phyloP scores from a whole-genome alignment of 2,888 invertebrate genomes.

The Diloba caeruleocephala region DNA sequence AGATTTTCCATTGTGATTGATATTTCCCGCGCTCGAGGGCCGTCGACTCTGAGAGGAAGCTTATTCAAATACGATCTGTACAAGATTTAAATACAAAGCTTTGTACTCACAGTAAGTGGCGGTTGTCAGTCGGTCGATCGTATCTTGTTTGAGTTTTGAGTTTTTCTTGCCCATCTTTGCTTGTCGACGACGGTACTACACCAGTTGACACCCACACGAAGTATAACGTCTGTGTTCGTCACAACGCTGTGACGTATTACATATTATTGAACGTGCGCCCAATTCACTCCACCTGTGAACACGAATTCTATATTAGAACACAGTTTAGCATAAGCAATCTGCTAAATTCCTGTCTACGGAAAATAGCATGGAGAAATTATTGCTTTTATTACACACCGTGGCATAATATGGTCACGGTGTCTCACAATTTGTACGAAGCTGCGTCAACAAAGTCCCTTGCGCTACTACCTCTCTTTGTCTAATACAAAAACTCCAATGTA shows the following conservation, averaged over 20 bases:
- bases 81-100: slow-evolving; percentile 11
- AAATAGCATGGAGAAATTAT: slow-evolving; percentile 18
- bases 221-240: slow-evolving; percentile 57
- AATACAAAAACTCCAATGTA: slow-evolving; percentile 50
- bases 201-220: slow-evolving; percentile 58
- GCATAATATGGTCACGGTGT: slow-evolving; percentile 59
- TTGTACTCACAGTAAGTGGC: slow-evolving; percentile 97
- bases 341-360: slow-evolving; percentile 6
- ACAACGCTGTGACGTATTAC: slow-evolving; percentile 71
- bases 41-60: background rate
- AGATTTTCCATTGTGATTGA: slow-evolving; percentile 11
- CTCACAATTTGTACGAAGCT: slow-evolving; percentile 63
- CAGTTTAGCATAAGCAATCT: slow-evolving; percentile 2
- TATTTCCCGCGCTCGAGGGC: background rate
- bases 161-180: slow-evolving; percentile 97
- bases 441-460: slow-evolving; percentile 60
- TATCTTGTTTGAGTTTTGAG: slow-evolving; percentile 98
- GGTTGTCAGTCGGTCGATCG: slow-evolving; percentile 96
- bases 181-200: slow-evolving; percentile 45
- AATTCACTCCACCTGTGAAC: slow-evolving; percentile 71
- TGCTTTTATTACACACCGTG: slow-evolving; percentile 37
- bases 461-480: slow-evolving; percentile 57
- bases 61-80: slow-evolving; percentile 11
- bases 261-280: slow-evolving; percentile 72
- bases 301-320: slow-evolving; percentile 42